phyloP scores from a whole-genome alignment of 2,888 invertebrate genomes.

The Oasisia sp. region DNA sequence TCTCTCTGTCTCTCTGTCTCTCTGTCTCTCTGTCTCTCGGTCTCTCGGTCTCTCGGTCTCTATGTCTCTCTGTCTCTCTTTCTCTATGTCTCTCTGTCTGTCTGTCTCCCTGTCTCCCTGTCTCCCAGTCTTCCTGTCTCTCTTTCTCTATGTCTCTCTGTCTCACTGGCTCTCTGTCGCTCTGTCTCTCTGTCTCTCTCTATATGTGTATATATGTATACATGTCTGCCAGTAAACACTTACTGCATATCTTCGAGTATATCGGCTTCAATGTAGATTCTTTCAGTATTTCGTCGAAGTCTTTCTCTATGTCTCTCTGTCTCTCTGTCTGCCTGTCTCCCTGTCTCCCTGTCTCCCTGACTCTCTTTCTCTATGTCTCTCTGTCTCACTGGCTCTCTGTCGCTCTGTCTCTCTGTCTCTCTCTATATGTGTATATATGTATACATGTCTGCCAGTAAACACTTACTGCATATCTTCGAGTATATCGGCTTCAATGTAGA shows the following conservation, averaged over 20 bases:
- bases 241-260: conserved; percentile 5
- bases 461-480: conserved; percentile 11
- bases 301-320: too few relatives aligned
- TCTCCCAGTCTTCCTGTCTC: conserved; percentile 25
- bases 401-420: background rate
- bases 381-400: background rate
- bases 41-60: too few relatives aligned
- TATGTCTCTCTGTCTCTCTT: conserved; percentile 8
- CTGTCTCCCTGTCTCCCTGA: conserved; percentile 14
- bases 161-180: too few relatives aligned
- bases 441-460: background rate
- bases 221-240: background rate
- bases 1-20: conserved; percentile 19
- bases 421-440: background rate
- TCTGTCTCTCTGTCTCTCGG: conserved; percentile 18
- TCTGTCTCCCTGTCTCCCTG: conserved; percentile 20
- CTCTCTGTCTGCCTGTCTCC: background rate
- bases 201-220: background rate
- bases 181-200: background rate
- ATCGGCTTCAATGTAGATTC: background rate
- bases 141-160: conserved; percentile 23
- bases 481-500: background rate
- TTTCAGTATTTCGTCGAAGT: background rate
- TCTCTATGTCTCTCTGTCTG: background rate
- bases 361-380: background rate